Conservation (phyloP, 2,113 vertebrate genomes). For the Anser cygnoides region DNA sequence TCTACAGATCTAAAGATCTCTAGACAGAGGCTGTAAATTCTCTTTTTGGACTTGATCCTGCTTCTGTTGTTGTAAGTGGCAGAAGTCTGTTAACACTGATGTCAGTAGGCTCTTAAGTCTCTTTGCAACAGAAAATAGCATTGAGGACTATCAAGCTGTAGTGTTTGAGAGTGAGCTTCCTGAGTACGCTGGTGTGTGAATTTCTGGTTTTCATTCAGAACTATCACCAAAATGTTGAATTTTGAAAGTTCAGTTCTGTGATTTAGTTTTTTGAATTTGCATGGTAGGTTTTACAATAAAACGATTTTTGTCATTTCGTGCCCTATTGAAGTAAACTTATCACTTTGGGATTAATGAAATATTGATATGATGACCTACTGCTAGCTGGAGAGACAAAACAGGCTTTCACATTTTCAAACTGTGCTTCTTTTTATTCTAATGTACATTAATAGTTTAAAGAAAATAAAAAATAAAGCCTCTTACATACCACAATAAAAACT, state of each 20-base stretch:
- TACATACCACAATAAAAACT: not conserved
- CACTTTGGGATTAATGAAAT: not conserved
- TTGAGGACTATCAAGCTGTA: not conserved
- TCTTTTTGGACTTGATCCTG: not conserved
- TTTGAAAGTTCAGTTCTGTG: not conserved
- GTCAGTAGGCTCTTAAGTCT: not conserved
- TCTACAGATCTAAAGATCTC: not conserved
- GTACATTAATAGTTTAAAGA: not conserved
- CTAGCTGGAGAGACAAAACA: not conserved
- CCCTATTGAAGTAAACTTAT: not conserved
- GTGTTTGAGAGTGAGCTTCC: not conserved
- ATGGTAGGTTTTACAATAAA: not conserved
- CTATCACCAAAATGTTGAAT: not conserved
- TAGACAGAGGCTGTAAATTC: not conserved
- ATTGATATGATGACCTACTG: not conserved
- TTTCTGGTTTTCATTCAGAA: not conserved
- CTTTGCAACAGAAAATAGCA: not conserved
- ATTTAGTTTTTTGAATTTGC: not conserved
- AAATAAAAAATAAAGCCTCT: not conserved
- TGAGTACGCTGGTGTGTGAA: not conserved
- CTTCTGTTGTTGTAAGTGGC: not conserved
- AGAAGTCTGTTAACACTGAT: not conserved
- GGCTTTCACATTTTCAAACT: not conserved
- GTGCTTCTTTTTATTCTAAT: constrained; percentile 5
- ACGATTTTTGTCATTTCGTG: not conserved